Evolutionary conservation across 2,113 vertebrate genomes (phyloP).

Genomic region (Pollimyrus isidori): DNA sequence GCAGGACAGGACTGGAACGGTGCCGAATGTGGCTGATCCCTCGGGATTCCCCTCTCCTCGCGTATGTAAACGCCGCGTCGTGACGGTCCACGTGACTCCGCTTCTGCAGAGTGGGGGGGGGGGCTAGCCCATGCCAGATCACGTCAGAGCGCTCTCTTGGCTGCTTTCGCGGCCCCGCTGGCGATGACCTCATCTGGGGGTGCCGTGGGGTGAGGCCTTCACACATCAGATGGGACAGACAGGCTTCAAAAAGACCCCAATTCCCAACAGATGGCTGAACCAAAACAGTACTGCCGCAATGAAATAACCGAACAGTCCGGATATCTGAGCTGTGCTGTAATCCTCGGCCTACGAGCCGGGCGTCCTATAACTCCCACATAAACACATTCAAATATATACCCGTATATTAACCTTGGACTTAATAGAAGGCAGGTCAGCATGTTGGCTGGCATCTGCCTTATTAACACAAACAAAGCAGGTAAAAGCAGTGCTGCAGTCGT

Average conservation of each 20-base stretch:
- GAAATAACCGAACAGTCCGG: neutral
- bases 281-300: neutral
- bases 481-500: neutral
- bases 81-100: slow-evolving; percentile 5
- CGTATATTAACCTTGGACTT: neutral
- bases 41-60: neutral
- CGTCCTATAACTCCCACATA: neutral
- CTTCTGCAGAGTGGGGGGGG: neutral
- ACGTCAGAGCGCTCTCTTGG: slow-evolving; percentile 23
- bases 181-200: slow-evolving; percentile 33
- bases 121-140: slow-evolving; percentile 19
- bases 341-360: neutral
- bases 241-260: neutral
- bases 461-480: neutral
- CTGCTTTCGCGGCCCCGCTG: neutral
- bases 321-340: neutral
- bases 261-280: neutral
- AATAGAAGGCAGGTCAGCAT: neutral
- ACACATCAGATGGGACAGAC: neutral
- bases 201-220: neutral
- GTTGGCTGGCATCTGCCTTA: neutral
- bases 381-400: neutral
- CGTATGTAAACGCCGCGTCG: slow-evolving; percentile 1
- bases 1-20: neutral
- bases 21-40: neutral